These are phyloP conservation scores for Anas platyrhynchos DNA, from an alignment of 2,113 vertebrate genomes.

Conservation along the genomic window DNA sequence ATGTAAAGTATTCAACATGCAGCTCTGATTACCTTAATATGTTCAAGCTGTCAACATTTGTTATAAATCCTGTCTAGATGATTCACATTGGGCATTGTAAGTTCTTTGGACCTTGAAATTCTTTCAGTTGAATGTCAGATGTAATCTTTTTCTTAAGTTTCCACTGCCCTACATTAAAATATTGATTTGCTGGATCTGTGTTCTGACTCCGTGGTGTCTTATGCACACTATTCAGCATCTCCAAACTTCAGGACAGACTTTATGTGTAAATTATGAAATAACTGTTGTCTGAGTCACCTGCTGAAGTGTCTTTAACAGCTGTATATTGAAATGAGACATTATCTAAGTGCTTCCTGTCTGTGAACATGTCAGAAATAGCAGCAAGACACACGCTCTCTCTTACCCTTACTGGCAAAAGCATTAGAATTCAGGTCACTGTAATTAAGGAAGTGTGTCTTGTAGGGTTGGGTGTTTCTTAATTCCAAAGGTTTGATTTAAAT, in stretches of 20 bases:
- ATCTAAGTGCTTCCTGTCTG: neutral
- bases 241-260: neutral
- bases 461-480: neutral
- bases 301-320: neutral
- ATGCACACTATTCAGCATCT: neutral
- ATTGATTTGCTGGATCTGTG: neutral
- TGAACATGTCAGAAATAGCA: neutral
- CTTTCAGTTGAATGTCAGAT: neutral
- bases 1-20: neutral
- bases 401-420: neutral
- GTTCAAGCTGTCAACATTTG: neutral
- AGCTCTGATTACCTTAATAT: neutral
- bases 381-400: neutral
- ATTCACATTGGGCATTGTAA: neutral
- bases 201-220: neutral
- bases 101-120: neutral
- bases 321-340: neutral
- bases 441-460: neutral
- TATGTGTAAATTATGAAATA: neutral
- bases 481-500: neutral
- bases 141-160: neutral
- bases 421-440: neutral
- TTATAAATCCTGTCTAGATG: neutral
- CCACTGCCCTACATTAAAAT: neutral
- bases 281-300: neutral